Percentiles rank a stretch among this genome's conserved stretches.
These are phyloP conservation scores for Agrilus biguttatus DNA, from an alignment of 2,888 invertebrate species.

Conservation along the genomic window DNA sequence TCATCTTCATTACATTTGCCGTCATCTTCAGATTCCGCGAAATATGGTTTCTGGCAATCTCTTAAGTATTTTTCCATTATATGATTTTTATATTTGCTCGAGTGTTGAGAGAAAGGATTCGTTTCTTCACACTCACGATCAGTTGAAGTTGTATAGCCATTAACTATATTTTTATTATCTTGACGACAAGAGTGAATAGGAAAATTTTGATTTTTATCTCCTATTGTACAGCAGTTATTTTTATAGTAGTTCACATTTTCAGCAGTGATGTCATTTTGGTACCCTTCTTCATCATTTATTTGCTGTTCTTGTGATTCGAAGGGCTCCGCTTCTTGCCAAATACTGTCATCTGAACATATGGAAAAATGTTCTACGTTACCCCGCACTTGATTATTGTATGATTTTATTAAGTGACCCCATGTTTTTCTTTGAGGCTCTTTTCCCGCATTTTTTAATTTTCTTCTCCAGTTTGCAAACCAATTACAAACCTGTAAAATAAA, in stretches of 20 bases:
- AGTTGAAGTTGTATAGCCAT: not conserved
- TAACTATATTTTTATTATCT: slow-evolving; percentile 2
- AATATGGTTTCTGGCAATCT: slow-evolving; percentile 27
- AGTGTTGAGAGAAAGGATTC: slow-evolving; percentile 23
- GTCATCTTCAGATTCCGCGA: slow-evolving; percentile 4
- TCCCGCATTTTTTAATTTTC: slow-evolving; percentile 63
- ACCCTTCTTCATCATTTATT: not conserved
- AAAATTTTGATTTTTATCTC: slow-evolving; percentile 4
- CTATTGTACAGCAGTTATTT: slow-evolving; percentile 3
- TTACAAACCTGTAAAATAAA: slow-evolving; percentile 51
- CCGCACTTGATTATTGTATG: slow-evolving; percentile 59
- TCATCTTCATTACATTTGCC: slow-evolving; percentile 9
- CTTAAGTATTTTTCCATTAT: slow-evolving; percentile 45
- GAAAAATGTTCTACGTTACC: slow-evolving; percentile 71
- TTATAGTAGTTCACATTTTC: not conserved
- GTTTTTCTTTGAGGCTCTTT: slow-evolving; percentile 52
- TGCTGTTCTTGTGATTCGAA: not conserved
- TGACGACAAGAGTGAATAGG: slow-evolving; percentile 2
- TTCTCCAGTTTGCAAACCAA: slow-evolving; percentile 74
- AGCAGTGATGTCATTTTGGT: not conserved
- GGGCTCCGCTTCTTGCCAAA: slow-evolving; percentile 52
- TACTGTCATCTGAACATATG: slow-evolving; percentile 64
- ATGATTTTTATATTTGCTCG: slow-evolving; percentile 40
- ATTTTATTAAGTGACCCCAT: slow-evolving; percentile 57
- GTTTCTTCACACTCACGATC: slow-evolving; percentile 18